Evolutionary conservation across 2,797 vertebrate species (phyloP).

Genomic region (Dicrostonyx torquatus): DNA sequence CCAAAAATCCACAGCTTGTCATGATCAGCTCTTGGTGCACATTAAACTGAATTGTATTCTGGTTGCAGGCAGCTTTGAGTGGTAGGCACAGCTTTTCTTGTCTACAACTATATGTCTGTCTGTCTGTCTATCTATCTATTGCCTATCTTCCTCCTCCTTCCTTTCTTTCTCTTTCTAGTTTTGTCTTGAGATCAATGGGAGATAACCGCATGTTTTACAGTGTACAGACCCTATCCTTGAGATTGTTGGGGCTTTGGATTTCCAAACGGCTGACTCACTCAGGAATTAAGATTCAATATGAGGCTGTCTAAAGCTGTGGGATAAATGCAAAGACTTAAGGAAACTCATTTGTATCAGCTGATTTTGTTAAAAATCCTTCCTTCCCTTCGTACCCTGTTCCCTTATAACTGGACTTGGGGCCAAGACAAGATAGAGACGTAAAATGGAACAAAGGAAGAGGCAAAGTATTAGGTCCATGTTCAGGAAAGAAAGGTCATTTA

Average conservation of each 20-base stretch:
- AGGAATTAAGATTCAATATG: background rate
- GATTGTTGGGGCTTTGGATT: background rate
- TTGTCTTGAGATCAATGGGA: background rate
- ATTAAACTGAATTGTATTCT: background rate
- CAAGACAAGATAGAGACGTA: background rate
- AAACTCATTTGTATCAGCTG: background rate
- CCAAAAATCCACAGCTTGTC: background rate
- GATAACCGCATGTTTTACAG: background rate
- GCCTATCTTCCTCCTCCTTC: background rate
- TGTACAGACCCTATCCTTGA: background rate
- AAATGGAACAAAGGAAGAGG: background rate
- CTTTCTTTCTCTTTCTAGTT: background rate
- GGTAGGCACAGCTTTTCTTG: background rate
- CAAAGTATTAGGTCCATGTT: background rate
- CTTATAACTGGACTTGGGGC: background rate
- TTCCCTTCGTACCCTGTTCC: background rate
- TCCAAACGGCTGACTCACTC: background rate
- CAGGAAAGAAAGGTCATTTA: background rate
- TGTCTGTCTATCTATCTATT: too few species aligned
- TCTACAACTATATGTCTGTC: background rate
- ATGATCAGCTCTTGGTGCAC: accelerated
- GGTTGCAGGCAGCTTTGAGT: background rate
- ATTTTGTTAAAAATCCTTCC: background rate
- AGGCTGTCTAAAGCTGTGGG: background rate
- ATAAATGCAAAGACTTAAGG: background rate